phyloP scores from a whole-genome alignment of 2,797 vertebrate species.

The Lepidocolaptes lacrymiger region DNA sequence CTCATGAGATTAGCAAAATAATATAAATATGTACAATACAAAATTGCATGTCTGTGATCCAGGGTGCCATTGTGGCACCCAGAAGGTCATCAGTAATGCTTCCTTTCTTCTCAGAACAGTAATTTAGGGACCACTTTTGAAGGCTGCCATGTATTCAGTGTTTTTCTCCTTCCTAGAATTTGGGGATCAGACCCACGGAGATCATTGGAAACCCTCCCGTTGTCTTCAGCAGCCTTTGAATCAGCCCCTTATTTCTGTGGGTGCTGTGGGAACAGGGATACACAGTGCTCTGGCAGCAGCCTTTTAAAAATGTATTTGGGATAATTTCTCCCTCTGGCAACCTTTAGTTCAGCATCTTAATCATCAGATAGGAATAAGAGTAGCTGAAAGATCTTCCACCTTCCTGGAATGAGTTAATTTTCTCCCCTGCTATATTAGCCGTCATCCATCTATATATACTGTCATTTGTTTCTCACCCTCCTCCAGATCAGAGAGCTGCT shows the following conservation, averaged over 20 bases:
- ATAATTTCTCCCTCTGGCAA: not conserved
- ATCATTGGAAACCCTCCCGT: not conserved
- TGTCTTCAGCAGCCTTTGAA: not conserved
- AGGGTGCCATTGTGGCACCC: not conserved
- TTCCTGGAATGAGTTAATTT: conserved; percentile 38
- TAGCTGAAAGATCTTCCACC: conserved; percentile 6
- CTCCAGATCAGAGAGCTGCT: conserved; percentile 49
- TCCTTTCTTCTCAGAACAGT: not conserved
- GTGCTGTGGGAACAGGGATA: not conserved
- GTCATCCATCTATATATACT: conserved; percentile 10
- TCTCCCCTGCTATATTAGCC: conserved; percentile 18
- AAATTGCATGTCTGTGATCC: not conserved
- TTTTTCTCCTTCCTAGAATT: not conserved
- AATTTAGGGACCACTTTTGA: not conserved
- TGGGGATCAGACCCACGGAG: not conserved
- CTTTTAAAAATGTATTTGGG: not conserved
- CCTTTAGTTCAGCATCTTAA: conserved; percentile 12
- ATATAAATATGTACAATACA: not conserved
- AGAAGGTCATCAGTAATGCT: not conserved
- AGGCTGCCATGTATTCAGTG: not conserved
- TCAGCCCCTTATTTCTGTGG: not conserved
- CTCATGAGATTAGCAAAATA: not conserved
- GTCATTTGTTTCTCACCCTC: conserved; percentile 39
- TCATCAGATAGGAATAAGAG: conserved; percentile 5
- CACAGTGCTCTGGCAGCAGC: not conserved